Conservation (phyloP, 2,797 vertebrate species). For the Threskiornis aethiopicus region DNA sequence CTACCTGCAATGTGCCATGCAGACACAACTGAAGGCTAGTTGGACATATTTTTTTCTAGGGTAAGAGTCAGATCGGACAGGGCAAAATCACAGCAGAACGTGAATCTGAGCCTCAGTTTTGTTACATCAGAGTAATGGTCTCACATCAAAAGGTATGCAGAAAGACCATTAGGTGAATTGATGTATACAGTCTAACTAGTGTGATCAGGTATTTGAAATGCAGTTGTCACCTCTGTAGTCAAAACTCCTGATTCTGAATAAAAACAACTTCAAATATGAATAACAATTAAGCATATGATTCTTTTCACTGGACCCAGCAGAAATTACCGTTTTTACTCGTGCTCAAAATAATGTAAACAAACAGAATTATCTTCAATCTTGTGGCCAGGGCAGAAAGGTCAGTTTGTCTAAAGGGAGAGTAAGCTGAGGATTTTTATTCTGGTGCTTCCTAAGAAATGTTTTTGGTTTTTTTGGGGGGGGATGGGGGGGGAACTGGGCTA, state of each 20-base stretch:
- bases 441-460: neutral
- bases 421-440: neutral
- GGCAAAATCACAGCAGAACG: neutral
- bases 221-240: neutral
- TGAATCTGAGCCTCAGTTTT: neutral
- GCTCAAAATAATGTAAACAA: neutral
- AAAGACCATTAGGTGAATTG: neutral
- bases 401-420: neutral
- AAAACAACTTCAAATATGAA: neutral
- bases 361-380: neutral
- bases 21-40: neutral
- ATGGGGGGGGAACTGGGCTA: neutral
- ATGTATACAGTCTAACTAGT: neutral
- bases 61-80: neutral
- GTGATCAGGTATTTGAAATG: neutral
- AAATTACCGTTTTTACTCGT: neutral
- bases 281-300: neutral
- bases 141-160: neutral
- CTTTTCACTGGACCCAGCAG: neutral
- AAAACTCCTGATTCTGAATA: neutral
- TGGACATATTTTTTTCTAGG: neutral
- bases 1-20: neutral
- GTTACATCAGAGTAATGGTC: neutral
- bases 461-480: too few relatives aligned
- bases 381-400: neutral